Evolutionary conservation across 2,113 vertebrate species (phyloP), one percentile per base, ranked within the genome.

Genomic region (Tupaia chinensis): DNA sequence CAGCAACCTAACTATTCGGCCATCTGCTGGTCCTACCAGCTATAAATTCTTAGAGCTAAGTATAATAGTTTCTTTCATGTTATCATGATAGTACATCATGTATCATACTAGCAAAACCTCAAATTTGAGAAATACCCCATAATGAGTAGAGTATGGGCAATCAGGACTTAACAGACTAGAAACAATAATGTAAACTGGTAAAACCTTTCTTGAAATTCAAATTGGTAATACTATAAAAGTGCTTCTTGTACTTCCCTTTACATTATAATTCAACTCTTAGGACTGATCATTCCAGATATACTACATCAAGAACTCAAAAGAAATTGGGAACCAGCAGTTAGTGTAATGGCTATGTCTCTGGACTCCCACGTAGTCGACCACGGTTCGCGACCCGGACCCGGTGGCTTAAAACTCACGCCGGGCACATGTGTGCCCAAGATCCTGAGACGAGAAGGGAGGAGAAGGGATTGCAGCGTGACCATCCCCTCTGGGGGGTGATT

Each of bases 31-130:
- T 44, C 32, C 22, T 87, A 53, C 25, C n/a, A 66, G 65, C 58
- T 79, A 9, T 66, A 89, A 89, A 84, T 58, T 93, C 54, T 87
- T 73, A 93, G 29, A 83, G 7, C 22, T 44, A 83, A 79, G 61
- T 27, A 44, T 44, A 44, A 44, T 44, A 91, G 29, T 25, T 76
- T 83, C 29, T 29, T 77, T 93, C n/a, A 58, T 25, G 22, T 63
- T 82, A 70, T 14, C 19, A 9, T n/a, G 5, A 60, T 14, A 87
- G 61, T 25, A 9, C 80, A 54, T 91, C n/a, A 78, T 63, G 5
- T 73, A 53, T 44, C 65, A 66, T 17, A 81, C 27, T 53, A 89
- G 32, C 53, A 74, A 68, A 89, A 44, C 65, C 22, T 17, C n/a
- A 89, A 89, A 19, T 78, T 58, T 32, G 15, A 90, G 34, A 25